These are phyloP conservation scores for Zaprionus kolodkinae DNA, from an alignment of 1,140 invertebrate genomes.

Conservation along the genomic window DNA sequence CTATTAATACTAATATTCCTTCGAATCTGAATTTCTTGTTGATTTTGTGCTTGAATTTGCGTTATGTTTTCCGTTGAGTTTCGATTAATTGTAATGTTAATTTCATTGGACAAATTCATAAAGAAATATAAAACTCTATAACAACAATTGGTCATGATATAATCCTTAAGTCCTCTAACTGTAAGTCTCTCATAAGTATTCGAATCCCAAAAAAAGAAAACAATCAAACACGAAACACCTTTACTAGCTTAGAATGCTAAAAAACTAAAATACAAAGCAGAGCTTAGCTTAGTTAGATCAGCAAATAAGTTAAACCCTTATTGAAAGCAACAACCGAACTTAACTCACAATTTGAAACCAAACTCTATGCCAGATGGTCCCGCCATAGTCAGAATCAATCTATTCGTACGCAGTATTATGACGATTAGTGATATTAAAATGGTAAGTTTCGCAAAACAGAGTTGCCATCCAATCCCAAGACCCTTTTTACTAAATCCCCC, in stretches of 20 bases:
- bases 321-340: slow-evolving; percentile 28
- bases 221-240: slow-evolving; percentile 18
- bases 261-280: neutral
- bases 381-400: slow-evolving; percentile 96
- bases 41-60: neutral
- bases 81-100: slow-evolving; percentile 10
- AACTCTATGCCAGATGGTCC: slow-evolving; percentile 91
- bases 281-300: slow-evolving; percentile 62
- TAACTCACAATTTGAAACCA: slow-evolving; percentile 68
- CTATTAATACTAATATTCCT: neutral
- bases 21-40: slow-evolving; percentile 10
- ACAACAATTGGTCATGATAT: slow-evolving; percentile 45
- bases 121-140: slow-evolving; percentile 23
- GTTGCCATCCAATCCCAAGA: neutral
- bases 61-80: slow-evolving; percentile 6
- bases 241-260: slow-evolving; percentile 48
- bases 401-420: slow-evolving; percentile 97
- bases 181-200: slow-evolving; percentile 44
- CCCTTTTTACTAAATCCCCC: slow-evolving; percentile 17
- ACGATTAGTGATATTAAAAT: slow-evolving; percentile 99
- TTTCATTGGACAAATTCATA: slow-evolving; percentile 25
- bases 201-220: neutral
- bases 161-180: slow-evolving; percentile 25
- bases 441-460: slow-evolving; percentile 89
- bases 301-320: slow-evolving; percentile 44